Evolutionary conservation across 2,797 vertebrate genomes (phyloP).

Genomic region (Moxostoma hubbsi): DNA sequence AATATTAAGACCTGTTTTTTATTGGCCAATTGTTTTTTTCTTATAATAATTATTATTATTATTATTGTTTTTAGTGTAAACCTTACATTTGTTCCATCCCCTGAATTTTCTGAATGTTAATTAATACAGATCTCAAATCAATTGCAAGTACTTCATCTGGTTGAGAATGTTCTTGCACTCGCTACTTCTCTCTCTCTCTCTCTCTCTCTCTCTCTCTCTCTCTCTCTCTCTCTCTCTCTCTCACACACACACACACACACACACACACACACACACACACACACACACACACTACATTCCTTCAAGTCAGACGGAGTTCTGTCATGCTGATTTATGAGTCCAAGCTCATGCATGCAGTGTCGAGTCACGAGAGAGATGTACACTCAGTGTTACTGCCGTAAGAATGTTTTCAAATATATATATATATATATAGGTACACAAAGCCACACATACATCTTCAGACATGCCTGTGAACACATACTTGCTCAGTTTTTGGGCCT

Average conservation of each 20-base stretch:
- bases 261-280: too few species aligned
- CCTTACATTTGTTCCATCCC: too few species aligned
- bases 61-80: too few species aligned
- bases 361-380: constrained; percentile 1
- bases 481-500: not conserved
- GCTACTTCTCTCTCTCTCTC: constrained; percentile 2
- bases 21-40: too few species aligned
- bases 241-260: too few species aligned
- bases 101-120: constrained; percentile 41
- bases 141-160: constrained; percentile 61
- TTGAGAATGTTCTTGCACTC: too few species aligned
- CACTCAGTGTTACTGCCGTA: not conserved
- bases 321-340: constrained; percentile 6
- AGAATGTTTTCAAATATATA: not conserved
- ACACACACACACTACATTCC: not conserved
- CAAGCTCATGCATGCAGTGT: not conserved
- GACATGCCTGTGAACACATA: not conserved
- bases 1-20: too few species aligned
- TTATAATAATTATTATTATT: too few species aligned
- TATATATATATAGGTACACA: not conserved
- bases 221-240: constrained; percentile 41
- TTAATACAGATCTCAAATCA: constrained; percentile 77
- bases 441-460: not conserved
- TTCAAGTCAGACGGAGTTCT: constrained; percentile 43
- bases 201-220: constrained; percentile 36